Evolutionary conservation across 2,113 vertebrate species (phyloP), one percentile per base, ranked within the genome.

Genomic region (Sorex araneus): DNA sequence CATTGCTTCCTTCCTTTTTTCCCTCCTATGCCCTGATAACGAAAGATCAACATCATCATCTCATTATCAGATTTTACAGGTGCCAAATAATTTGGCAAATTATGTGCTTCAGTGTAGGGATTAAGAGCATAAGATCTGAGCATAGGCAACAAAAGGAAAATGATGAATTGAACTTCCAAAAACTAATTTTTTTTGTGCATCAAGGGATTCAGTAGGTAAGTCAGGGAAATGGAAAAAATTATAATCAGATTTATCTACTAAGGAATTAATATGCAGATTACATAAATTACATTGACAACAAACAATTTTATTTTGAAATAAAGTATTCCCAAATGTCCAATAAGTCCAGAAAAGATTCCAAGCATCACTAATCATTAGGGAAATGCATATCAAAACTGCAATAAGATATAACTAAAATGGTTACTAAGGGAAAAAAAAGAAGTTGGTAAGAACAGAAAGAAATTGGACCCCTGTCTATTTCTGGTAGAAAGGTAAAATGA

Each of bases 311-410:
- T 57, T 54, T 34, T 67, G 45, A 93, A 94, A 66, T 54, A 80
- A 36, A 86, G 50, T 30, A 80, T 73, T 79, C 64, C 36, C 36
- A 88, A 86, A 43, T 43, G 8, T 8, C 10, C 45, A 60, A 50
- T 76, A 54, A 87, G 34, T 28, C 25, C 8, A 34, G 10, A 30
- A 63, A 77, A 85, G 11, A 47, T 74, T 3, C 0, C 88, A 19
- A 57, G 5, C 13, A 47, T 54, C 76, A 94, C 16, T 36, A 47
- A 30, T 36, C 40, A 70, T 57, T 25, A 92, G 30, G 34, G 12
- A 87, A 84, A 57, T 66, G 27, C 50, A 76, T 23, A 60, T 60
- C 57, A 66, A 92, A 89, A 73, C 19, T 36, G 74, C 8, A 81
- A 21, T 40, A 9, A 81, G 63, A 50, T 66, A 73, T 28, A n/a